Evolutionary conservation across 2,797 vertebrate species (phyloP), one percentile per base, ranked within the genome.

Genomic region (Hippocampus kuda): DNA sequence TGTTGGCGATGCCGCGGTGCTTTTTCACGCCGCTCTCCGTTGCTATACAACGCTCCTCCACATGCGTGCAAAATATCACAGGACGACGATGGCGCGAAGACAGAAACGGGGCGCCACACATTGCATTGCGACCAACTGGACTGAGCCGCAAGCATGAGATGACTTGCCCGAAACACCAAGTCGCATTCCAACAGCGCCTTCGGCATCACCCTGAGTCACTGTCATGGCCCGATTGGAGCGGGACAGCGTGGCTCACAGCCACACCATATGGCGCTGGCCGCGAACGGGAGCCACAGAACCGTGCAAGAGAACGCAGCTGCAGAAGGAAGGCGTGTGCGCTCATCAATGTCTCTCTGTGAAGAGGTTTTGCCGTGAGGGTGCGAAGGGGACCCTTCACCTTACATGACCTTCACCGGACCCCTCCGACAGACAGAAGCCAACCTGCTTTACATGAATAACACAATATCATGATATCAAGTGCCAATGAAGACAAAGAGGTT

Each of bases 221-320:
- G 34, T 73, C 77, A 82, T 71, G 73, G 75, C 78, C 81, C 77
- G 82, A 79, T 83, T 84, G 63, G 83, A 79, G 78, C 77, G 27
- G 72, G 72, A 78, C 77, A 71, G 63, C 44, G 68, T 84, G 86
- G 84, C 84, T 79, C 69, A 20, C 65, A 42, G 79, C 83, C 83
- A 79, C 67, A 27, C 85, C 86, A 88, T 87, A 89, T 89, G 87
- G 78, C 68, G 44, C 68, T 63, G 65, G 78, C 73, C 73, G 72
- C 83, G 77, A 53, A 24, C 11, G 2, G 70, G 27, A 70, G 34
- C 7, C 71, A 72, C 68, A 75, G 69, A 34, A 26, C 83, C 62
- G 70, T 59, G 71, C 65, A 59, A 77, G 77, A 72, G 71, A 67
- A 65, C 60, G 10, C 60, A 70, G 73, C 72, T 72, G 51, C 57